Evolutionary conservation across 2,888 invertebrate species (phyloP), one percentile per base, ranked within the genome.

Genomic region (Sphaerophoria rueppellii): DNA sequence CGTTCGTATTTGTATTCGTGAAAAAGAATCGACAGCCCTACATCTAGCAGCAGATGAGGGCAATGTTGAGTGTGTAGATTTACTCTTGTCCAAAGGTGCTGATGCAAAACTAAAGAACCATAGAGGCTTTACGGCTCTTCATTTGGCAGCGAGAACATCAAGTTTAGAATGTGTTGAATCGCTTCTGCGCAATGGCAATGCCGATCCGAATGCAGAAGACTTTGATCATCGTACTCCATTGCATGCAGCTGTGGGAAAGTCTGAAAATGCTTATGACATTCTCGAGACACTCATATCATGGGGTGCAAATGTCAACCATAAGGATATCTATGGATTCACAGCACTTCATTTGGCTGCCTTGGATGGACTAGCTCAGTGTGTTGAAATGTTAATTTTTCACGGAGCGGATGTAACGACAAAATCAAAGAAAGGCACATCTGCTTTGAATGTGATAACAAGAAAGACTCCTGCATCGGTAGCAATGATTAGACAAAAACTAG

Each of bases 1-100:
- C 88, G 94, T 94, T 0, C 93, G 94, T 83, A 95, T 96, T 55
- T 92, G 94, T 85, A 94, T 94, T 40, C 94, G 95, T 5, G 95
- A 95, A 76, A 95, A 96, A 88, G 95, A 95, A 86, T 95, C 96
- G 11, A 96, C 96, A 0, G 95, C 96, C 0, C 89, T 97, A 73
- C 98, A 98, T 92, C 92, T 98, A 86, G 97, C 98, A 0, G 97
- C 98, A 0, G 97, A 97, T 89, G 96, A 96, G 75, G 97, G 97
- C 1, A 96, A 96, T 89, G 94, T 94, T 11, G 96, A 97, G 70
- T 97, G 96, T 88, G 94, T 97, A 0, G 95, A 95, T 88, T 91
- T 96, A 57, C 90, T 97, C 54, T 89, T 97, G 50, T 93, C 94
- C 7, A 95, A 95, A 88, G 95, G 95, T 0, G 97, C 97, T 0